phyloP scores from a whole-genome alignment of 1,140 invertebrate genomes.

The Aradophagus sp. region DNA sequence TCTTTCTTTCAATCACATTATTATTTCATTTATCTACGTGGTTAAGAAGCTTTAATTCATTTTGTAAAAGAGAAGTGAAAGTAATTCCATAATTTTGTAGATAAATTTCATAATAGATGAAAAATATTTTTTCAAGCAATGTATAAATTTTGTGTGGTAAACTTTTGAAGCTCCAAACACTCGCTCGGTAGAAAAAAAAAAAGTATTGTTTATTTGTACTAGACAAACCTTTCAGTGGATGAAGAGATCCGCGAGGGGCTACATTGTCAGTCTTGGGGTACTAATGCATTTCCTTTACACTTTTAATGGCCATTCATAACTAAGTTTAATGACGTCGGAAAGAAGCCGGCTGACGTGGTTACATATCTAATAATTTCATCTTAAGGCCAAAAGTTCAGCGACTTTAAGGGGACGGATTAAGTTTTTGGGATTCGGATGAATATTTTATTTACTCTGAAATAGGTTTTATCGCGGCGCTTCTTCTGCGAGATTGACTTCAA shows the following conservation, averaged over 20 bases:
- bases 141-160: no score
- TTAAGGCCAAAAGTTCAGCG: slow-evolving; percentile 22
- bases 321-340: slow-evolving; percentile 73
- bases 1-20: no score
- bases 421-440: slow-evolving; percentile 26
- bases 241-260: slow-evolving; percentile 58
- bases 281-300: slow-evolving; percentile 75
- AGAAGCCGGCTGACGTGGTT: slow-evolving; percentile 65
- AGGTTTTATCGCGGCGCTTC: slow-evolving; percentile 24
- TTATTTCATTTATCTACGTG: no score
- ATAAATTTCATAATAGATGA: no score
- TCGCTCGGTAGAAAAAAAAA: slow-evolving; percentile 56
- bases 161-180: slow-evolving; percentile 44
- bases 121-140: no score
- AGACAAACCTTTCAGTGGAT: slow-evolving; percentile 58
- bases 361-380: slow-evolving; percentile 71
- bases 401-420: slow-evolving; percentile 18
- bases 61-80: no score
- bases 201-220: slow-evolving; percentile 60
- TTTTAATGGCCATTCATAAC: slow-evolving; percentile 75
- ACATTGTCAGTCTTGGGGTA: slow-evolving; percentile 62
- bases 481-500: slow-evolving; percentile 7
- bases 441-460: slow-evolving; percentile 31
- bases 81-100: no score
- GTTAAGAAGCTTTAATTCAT: no score